Evolutionary conservation across 1,140 invertebrate genomes (phyloP).

Genomic region (Lordiphosa stackelbergi): DNA sequence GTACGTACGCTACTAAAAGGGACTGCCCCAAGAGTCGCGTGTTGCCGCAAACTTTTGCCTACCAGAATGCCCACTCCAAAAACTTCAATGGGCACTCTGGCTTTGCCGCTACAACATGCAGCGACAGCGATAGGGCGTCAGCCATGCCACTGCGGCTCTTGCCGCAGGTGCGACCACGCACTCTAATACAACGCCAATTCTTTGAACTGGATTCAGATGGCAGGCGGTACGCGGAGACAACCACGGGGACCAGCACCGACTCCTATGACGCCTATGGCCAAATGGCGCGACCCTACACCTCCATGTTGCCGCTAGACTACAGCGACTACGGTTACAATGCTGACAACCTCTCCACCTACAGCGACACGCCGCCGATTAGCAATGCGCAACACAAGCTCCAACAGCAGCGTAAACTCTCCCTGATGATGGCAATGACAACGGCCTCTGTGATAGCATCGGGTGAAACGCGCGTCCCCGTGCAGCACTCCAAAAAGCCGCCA

Average conservation of each 20-base stretch:
- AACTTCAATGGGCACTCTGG: constrained; percentile 60
- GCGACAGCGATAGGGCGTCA: constrained; percentile 34
- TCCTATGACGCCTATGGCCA: constrained; percentile 28
- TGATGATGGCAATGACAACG: constrained; percentile 75
- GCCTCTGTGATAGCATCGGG: constrained; percentile 74
- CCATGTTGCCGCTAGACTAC: constrained; percentile 77
- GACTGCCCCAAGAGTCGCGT: constrained; percentile 60
- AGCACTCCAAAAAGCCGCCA: constrained; percentile 24
- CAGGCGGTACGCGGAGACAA: neutral
- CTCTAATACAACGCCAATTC: constrained; percentile 23
- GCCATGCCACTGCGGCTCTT: constrained; percentile 73
- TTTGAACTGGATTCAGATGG: constrained; percentile 32
- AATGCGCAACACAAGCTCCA: constrained; percentile 57
- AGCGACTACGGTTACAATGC: constrained; percentile 79
- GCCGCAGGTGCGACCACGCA: constrained; percentile 18
- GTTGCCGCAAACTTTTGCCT: constrained; percentile 50
- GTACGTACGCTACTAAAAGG: constrained; percentile 44
- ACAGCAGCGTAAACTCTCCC: constrained; percentile 61
- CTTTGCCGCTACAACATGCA: constrained; percentile 59
- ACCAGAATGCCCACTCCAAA: constrained; percentile 24
- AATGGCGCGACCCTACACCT: constrained; percentile 49
- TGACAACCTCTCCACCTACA: constrained; percentile 61
- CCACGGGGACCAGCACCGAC: constrained; percentile 18
- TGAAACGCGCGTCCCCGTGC: constrained; percentile 60
- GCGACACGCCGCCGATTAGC: constrained; percentile 48